Base-by-base conservation (phyloP, 2,113 vertebrate species). In the Collichthys lucidus region DNA sequence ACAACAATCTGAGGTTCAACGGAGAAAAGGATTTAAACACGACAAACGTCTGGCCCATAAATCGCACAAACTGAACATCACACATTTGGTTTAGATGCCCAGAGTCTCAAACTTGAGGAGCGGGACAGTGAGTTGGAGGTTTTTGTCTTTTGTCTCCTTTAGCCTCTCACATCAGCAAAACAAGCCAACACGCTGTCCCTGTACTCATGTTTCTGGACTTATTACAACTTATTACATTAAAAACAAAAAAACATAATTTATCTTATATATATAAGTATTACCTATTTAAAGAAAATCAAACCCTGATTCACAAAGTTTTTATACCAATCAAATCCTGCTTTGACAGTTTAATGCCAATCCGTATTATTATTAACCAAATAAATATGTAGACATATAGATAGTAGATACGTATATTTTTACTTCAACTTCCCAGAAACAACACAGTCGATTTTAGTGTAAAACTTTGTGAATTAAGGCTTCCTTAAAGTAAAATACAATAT, bases 231-330 rank as follows among this genome's bases (percentile, higher is more conserved):
- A 72, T 80, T 35, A 83, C 40, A 85, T 59, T 67, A 42, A 49
- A 82, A 77, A 73, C 26, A 81, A 78, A 84, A 80, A 55, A 55
- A 3, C 42, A 47, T 69, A 67, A 85, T 82, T 83, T 68, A 84
- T 46, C 24, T 56, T 74, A 70, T 68, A 86, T 16, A 84, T 16
- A 84, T 50, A 44, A 79, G 50, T 49, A 72, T 31, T 67, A 76
- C 26, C 49, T 82, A 40, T 61, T 66, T n/a, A 44, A 40, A 77
- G 53, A 65, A 74, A 78, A 22, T 22, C 10, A 59, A 75, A 86
- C 14, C 11, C 49, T 66, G 47, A 64, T 83, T 77, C 77, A 73
- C 42, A 82, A 79, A 76, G 42, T 14, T 15, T 61, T 42, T 50
- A 53, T 14, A 64, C 65, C 59, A 49, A 46, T 53, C 26, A 61